These are phyloP conservation scores for Megalurothrips usitatus DNA, from an alignment of 2,888 invertebrate species.

Conservation along the genomic window DNA sequence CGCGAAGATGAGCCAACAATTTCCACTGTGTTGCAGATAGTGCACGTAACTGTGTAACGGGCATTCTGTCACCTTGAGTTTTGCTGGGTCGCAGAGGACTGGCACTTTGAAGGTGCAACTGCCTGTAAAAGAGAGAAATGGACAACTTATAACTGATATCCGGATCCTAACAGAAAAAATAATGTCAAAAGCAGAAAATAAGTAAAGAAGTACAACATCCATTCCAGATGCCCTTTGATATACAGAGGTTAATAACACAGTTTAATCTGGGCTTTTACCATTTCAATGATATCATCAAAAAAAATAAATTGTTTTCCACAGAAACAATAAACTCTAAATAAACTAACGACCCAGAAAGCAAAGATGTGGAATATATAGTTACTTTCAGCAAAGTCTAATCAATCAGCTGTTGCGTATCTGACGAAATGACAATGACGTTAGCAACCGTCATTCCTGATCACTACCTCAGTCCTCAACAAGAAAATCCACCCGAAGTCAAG, in stretches of 20 bases:
- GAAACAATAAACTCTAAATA: no score
- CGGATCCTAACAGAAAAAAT: neutral
- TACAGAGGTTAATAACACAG: neutral
- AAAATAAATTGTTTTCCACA: neutral
- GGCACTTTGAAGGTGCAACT: constrained; percentile 33
- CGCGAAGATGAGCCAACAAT: constrained; percentile 49
- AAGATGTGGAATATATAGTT: neutral
- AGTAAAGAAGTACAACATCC: neutral
- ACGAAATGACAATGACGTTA: neutral
- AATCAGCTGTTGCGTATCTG: constrained; percentile 14
- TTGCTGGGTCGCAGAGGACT: constrained; percentile 28
- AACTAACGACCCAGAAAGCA: neutral
- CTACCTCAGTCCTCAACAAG: neutral
- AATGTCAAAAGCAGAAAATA: neutral
- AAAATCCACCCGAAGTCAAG: neutral
- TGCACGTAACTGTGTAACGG: constrained; percentile 29
- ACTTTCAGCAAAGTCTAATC: neutral
- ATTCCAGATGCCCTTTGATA: neutral
- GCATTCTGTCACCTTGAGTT: constrained; percentile 30
- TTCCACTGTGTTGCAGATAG: constrained; percentile 50
- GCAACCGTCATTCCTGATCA: neutral
- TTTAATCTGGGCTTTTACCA: no score
- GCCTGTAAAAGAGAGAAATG: constrained; percentile 27
- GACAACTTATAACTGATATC: neutral
- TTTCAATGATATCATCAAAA: no score